Base-by-base conservation (phyloP, 2,113 vertebrate species). In the Emydocephalus ijimae region DNA sequence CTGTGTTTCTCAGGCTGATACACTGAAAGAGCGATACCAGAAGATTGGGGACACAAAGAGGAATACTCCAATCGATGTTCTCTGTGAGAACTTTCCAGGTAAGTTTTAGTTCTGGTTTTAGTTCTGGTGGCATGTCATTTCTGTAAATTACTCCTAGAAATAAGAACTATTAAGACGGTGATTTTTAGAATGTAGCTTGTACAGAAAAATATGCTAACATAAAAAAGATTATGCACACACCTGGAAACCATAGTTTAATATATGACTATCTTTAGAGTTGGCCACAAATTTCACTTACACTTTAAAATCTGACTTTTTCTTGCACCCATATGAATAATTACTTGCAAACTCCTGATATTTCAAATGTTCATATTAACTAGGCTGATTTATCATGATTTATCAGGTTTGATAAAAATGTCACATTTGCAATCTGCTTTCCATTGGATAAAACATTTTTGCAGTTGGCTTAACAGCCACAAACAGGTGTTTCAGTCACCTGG, bases 81-180 rank as follows among this genome's bases (percentile, higher is more conserved):
- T 99, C 96, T 99, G 99, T 99, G 99, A 99, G 97, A 99, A 98
- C 98, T 99, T 99, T 94, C 99, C 99, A 98, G 99, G 99, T 99
- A 98, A 94, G 96, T 89, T 59, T 24, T 85, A 90, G 24, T 1
- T 39, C 48, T 74, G 91, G 85, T 55, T 59, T 24, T 85, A 90
- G 26, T 1, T 39, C 48, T 74, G 91, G 85, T 55, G 0, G 91
- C 3, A 39, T 12, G 54, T 45, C 74, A 50, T 43, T 55, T 23
- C n/a, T 81, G n/a, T 21, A 74, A 81, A 34, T 21, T 43, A 3
- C 54, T 52, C 14, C 1, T 92, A 64, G 45, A 92, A 48, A n/a
- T 14, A 81, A 39, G n/a, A 8, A 14, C 55, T 81, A 52, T 56
- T 54, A 14, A 21, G 6, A 43, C 1, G 3, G 59, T 90, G n/a